phyloP scores from a whole-genome alignment of 2,888 invertebrate genomes.

The Drosophila macrospina region DNA sequence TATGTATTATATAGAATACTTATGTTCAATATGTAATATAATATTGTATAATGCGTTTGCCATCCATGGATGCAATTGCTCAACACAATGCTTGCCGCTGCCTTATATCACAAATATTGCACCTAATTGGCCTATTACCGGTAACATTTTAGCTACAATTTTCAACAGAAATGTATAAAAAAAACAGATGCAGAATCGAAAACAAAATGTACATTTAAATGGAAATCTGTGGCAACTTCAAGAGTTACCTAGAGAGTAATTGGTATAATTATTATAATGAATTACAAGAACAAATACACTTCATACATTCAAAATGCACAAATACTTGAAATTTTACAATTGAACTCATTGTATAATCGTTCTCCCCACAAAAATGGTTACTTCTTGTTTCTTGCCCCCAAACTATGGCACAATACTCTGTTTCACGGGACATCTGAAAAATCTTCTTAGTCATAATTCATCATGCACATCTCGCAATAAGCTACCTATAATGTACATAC shows the following conservation, averaged over 20 bases:
- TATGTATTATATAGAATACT: conserved; percentile 10
- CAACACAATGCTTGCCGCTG: conserved; percentile 36
- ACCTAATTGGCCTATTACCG: conserved; percentile 83
- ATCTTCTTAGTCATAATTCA: conserved; percentile 48
- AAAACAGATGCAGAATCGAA: conserved; percentile 6
- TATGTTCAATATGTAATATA: conserved; percentile 11
- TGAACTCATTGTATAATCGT: conserved; percentile 10
- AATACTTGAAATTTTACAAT: conserved; percentile 43
- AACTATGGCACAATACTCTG: conserved; percentile 61
- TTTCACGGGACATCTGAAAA: conserved; percentile 61
- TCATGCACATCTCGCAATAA: conserved; percentile 48
- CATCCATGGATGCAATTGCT: conserved; percentile 15
- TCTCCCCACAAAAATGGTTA: background rate
- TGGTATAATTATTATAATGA: conserved; percentile 13
- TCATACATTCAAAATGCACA: background rate
- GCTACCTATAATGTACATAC: conserved; percentile 51
- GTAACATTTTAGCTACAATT: conserved; percentile 68
- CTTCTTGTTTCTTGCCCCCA: conserved; percentile 23
- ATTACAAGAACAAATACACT: conserved; percentile 12
- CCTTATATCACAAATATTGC: conserved; percentile 85
- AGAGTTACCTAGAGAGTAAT: background rate
- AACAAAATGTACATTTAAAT: conserved; percentile 7
- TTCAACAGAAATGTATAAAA: conserved; percentile 27
- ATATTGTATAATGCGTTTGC: conserved; percentile 14
- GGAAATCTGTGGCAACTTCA: background rate